phyloP scores from a whole-genome alignment of 1,140 invertebrate genomes.

The Cecropterus lyciades region DNA sequence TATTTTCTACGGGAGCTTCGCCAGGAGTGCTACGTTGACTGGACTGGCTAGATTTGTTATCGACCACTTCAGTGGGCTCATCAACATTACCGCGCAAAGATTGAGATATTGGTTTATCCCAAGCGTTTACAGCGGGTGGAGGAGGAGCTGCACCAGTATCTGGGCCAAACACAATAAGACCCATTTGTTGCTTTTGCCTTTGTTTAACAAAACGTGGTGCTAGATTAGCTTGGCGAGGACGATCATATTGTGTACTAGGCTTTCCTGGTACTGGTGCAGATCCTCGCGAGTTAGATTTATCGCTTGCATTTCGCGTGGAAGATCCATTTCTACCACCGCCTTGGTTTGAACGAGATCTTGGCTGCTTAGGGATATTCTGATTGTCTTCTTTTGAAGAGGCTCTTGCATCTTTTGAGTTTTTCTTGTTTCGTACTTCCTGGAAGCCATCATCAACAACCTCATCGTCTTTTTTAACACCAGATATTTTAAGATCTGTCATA shows the following conservation, averaged over 20 bases:
- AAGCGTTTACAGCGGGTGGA: slow-evolving; percentile 90
- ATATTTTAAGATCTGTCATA: slow-evolving; percentile 76
- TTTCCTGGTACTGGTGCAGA: slow-evolving; percentile 73
- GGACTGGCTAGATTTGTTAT: slow-evolving; percentile 80
- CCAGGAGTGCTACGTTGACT: slow-evolving; percentile 86
- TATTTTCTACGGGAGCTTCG: slow-evolving; percentile 82
- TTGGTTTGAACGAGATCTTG: slow-evolving; percentile 79
- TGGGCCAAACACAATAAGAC: slow-evolving; percentile 60
- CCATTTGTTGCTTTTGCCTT: slow-evolving; percentile 82
- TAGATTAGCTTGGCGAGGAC: slow-evolving; percentile 86
- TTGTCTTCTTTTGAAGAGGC: slow-evolving; percentile 81
- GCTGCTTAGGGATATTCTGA: slow-evolving; percentile 70
- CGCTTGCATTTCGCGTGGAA: slow-evolving; percentile 74
- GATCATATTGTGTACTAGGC: slow-evolving; percentile 84
- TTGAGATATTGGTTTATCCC: slow-evolving; percentile 92
- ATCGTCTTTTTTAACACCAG: slow-evolving; percentile 68
- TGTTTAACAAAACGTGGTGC: slow-evolving; percentile 93
- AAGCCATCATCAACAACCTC: slow-evolving; percentile 90
- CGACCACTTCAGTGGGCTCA: slow-evolving; percentile 71
- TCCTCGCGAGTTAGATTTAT: slow-evolving; percentile 73
- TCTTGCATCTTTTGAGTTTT: slow-evolving; percentile 87
- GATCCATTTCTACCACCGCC: slow-evolving; percentile 77
- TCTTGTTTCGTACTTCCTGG: slow-evolving; percentile 94
- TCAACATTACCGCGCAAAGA: slow-evolving; percentile 84
- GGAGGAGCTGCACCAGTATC: slow-evolving; percentile 84